phyloP scores from a whole-genome alignment of 2,888 invertebrate genomes.

The Heliconius charithonia region DNA sequence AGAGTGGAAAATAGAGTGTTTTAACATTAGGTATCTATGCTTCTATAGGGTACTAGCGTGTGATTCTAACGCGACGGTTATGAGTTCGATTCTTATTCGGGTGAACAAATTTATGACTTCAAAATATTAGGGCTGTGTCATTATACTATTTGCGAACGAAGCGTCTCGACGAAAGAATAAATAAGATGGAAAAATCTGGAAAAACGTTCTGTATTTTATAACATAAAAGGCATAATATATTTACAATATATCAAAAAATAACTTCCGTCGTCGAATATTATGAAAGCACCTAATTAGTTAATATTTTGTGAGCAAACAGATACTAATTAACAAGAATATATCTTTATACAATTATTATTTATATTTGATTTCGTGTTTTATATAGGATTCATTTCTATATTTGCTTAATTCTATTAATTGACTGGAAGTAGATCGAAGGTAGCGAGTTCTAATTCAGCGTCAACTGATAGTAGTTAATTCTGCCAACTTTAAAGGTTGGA shows the following conservation, averaged over 20 bases:
- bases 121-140: no score
- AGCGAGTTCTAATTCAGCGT: background rate
- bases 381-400: background rate
- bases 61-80: no score
- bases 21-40: no score
- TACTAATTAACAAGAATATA: constrained; percentile 11
- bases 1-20: no score
- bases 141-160: background rate
- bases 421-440: background rate
- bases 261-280: background rate
- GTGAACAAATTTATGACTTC: no score
- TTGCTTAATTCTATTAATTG: background rate
- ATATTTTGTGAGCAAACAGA: constrained; percentile 9
- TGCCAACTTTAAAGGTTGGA: no score
- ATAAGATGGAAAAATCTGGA: no score
- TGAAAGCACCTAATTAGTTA: constrained; percentile 15
- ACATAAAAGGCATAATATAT: background rate
- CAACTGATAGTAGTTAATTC: no score
- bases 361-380: constrained; percentile 15
- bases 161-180: background rate
- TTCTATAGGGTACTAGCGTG: no score
- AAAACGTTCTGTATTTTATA: background rate
- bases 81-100: no score
- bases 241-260: background rate
- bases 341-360: constrained; percentile 1